phyloP scores from a whole-genome alignment of 2,113 vertebrate genomes.

The Sakesphorus luctuosus region DNA sequence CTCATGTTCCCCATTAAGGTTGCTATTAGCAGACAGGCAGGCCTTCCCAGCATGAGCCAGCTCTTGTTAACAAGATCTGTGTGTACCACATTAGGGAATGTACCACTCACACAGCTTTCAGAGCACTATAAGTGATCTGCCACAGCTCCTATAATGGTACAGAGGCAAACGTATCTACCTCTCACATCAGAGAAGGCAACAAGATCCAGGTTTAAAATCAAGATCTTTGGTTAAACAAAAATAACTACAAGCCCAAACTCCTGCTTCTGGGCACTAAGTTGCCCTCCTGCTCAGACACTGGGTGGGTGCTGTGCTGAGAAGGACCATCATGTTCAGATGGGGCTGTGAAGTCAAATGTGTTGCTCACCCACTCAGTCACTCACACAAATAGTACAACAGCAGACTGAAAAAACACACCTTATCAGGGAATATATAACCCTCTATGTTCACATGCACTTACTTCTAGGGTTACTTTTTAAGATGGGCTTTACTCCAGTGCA shows the following conservation, averaged over 20 bases:
- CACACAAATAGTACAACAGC: fast-evolving
- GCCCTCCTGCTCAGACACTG: not conserved
- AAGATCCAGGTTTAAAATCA: not conserved
- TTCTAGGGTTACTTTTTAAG: not conserved
- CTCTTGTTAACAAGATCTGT: not conserved
- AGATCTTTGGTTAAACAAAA: not conserved
- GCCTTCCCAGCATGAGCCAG: not conserved
- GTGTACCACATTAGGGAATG: not conserved
- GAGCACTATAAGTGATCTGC: not conserved
- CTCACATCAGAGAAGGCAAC: not conserved
- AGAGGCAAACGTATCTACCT: not conserved
- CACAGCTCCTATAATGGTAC: not conserved
- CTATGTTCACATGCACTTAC: not conserved
- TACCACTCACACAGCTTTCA: not conserved
- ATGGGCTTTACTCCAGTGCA: not conserved
- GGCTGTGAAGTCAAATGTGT: not conserved
- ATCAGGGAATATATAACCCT: not conserved
- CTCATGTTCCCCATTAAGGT: not conserved
- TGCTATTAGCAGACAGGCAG: not conserved
- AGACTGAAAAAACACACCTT: not conserved
- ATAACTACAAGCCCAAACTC: not conserved
- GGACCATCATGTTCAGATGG: not conserved
- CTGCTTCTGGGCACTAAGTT: not conserved
- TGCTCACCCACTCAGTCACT: not conserved
- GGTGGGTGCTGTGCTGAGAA: fast-evolving